Conservation (phyloP, 1,140 invertebrate genomes). For the Bombus fervidus region DNA sequence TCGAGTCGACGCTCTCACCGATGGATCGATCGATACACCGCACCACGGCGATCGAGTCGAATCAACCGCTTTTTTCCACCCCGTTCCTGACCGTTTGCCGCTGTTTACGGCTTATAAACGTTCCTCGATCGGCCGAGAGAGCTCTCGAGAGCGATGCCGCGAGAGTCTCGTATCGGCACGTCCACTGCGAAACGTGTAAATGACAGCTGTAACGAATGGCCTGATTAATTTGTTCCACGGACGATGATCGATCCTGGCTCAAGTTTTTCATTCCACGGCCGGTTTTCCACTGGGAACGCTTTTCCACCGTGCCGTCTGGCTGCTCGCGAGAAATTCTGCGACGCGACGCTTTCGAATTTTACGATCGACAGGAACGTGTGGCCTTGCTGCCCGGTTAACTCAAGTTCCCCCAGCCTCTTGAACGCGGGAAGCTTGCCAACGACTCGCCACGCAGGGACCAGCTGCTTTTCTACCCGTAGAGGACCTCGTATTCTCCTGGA, state of each 20-base stretch:
- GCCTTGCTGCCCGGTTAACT: not conserved
- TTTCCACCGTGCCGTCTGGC: not conserved
- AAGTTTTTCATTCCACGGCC: not conserved
- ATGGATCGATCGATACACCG: not conserved
- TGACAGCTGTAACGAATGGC: constrained; percentile 52
- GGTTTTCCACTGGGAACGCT: no score
- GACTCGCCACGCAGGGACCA: not conserved
- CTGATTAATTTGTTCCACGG: constrained; percentile 46
- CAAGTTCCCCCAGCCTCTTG: constrained; percentile 2
- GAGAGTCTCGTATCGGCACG: constrained; percentile 1
- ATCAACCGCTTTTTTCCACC: not conserved
- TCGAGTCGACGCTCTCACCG: no score
- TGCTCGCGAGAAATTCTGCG: not conserved
- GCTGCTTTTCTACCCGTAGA: not conserved
- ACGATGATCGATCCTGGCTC: constrained; percentile 41
- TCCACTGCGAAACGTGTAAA: constrained; percentile 26
- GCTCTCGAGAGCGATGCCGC: not conserved
- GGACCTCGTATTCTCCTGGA: constrained; percentile 13
- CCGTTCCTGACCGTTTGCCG: not conserved
- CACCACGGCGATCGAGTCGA: no score
- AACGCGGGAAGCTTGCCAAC: constrained; percentile 57
- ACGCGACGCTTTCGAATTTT: not conserved
- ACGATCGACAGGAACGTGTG: not conserved
- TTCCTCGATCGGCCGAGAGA: constrained; percentile 6
- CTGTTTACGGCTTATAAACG: constrained; percentile 8